Conservation (phyloP, 1,140 invertebrate species). For the Achatina immaculata region DNA sequence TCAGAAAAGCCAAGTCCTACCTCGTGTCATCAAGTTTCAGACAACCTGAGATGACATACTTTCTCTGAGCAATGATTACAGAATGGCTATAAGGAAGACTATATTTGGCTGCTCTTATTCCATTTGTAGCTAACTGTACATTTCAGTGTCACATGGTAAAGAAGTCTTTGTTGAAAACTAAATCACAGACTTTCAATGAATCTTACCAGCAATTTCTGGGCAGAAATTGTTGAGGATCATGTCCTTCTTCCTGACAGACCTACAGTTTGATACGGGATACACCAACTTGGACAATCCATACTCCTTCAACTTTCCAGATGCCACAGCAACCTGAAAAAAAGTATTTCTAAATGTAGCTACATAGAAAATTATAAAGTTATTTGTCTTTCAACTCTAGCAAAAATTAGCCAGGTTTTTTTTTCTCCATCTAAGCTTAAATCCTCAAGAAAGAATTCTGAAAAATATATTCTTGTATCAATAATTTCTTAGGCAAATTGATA, state of each 20-base stretch:
- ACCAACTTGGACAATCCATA: slow-evolving; percentile 64
- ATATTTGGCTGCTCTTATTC: too few species aligned
- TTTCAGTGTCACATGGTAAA: neutral
- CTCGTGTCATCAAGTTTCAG: too few species aligned
- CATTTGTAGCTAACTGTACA: neutral
- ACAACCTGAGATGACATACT: too few species aligned
- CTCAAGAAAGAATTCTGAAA: neutral
- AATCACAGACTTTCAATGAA: neutral
- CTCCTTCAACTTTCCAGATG: slow-evolving; percentile 46
- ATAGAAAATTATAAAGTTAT: neutral
- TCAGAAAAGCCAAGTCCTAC: too few species aligned
- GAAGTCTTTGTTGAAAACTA: neutral
- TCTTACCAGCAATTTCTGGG: slow-evolving; percentile 63
- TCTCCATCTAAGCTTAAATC: neutral
- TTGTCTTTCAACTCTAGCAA: neutral
- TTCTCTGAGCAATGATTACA: too few species aligned
- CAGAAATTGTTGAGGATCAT: slow-evolving; percentile 66
- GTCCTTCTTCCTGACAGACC: slow-evolving; percentile 58
- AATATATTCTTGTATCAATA: neutral
- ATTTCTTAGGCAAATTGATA: neutral
- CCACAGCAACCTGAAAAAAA: slow-evolving; percentile 48
- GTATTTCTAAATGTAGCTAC: neutral
- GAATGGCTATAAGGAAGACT: too few species aligned
- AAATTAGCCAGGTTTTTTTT: neutral
- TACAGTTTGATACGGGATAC: slow-evolving; percentile 58